Evolutionary conservation across 2,888 invertebrate genomes (phyloP).

Genomic region (Gisinianus flammeolus): DNA sequence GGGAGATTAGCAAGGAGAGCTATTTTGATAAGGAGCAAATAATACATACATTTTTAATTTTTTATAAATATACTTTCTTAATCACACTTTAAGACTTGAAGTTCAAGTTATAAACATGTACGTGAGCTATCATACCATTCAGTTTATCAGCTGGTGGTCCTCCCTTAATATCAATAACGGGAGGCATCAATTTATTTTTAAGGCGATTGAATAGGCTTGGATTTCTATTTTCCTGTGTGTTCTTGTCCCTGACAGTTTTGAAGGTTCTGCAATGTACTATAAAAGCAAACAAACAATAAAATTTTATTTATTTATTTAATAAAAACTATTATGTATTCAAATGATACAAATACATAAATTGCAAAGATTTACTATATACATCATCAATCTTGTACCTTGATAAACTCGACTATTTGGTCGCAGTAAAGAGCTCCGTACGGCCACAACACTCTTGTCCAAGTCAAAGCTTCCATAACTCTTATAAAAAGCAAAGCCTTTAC

Average conservation of each 20-base stretch:
- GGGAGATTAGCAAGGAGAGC: slow-evolving; percentile 66
- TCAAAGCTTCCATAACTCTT: slow-evolving; percentile 52
- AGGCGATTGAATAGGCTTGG: slow-evolving; percentile 73
- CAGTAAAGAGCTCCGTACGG: slow-evolving; percentile 38
- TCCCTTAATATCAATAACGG: not conserved
- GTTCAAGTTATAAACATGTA: too few relatives aligned
- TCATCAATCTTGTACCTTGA: too few relatives aligned
- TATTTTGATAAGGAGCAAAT: slow-evolving; percentile 62
- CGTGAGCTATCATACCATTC: slow-evolving; percentile 50
- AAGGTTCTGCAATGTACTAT: slow-evolving; percentile 72
- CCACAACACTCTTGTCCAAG: slow-evolving; percentile 48
- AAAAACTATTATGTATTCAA: too few relatives aligned
- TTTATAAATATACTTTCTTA: not conserved
- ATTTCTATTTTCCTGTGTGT: slow-evolving; percentile 74
- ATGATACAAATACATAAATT: too few relatives aligned
- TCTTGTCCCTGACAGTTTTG: slow-evolving; percentile 77
- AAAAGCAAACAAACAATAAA: slow-evolving; percentile 38
- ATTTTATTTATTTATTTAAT: too few relatives aligned
- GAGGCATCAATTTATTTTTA: slow-evolving; percentile 65
- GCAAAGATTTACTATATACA: too few relatives aligned
- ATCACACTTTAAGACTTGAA: not conserved
- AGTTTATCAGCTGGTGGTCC: slow-evolving; percentile 50
- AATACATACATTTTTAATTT: slow-evolving; percentile 48
- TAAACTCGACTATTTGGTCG: slow-evolving; percentile 18
- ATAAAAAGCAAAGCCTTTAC: slow-evolving; percentile 27